Evolutionary conservation across 2,113 vertebrate species (phyloP), one percentile per base, ranked within the genome.

Genomic region (Monopterus albus): DNA sequence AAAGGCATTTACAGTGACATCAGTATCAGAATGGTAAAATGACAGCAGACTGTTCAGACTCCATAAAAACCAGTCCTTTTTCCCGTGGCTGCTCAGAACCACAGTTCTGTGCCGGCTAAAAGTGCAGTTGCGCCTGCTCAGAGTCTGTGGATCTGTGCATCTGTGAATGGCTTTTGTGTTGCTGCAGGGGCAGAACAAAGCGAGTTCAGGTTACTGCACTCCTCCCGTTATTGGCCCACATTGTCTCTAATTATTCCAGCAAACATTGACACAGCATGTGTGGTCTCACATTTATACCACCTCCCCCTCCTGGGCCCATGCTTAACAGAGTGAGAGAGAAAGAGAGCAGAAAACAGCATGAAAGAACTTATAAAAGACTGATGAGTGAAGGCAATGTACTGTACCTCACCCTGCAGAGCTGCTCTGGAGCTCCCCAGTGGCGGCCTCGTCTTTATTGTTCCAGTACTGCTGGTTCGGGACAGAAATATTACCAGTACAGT

Each of bases 211-310:
- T 91, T 88, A 88, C 85, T 83, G 82, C 85, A 83, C 79, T 87
- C 81, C 83, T 88, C 79, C 82, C 36, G 78, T 85, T 89, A 84
- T 89, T 84, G 89, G 82, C 72, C 82, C 79, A 81, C 73, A 83
- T 90, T 79, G 85, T 88, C 86, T 91, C 84, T 87, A 87, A 91
- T 91, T 91, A 92, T 90, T 91, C 83, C 80, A 65, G 84, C 84
- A 90, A 92, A 92, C 86, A 90, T 88, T 84, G 83, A 87, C 73
- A 79, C 90, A 85, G 87, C 89, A 89, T 91, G 92, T 92, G 91
- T 91, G 92, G 91, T 92, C 92, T 82, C 75, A 83, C 76, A 76
- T 89, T 78, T 74, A 79, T 84, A 84, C 64, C 31, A 10, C 29
- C 14, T 23, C 57, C 60, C 53, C 50, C 38, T 5, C n/a, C 45